Evolutionary conservation across 53 echinoderm and acorn worm genomes (phyloP).

Genomic region (Echinarachnius parma): DNA sequence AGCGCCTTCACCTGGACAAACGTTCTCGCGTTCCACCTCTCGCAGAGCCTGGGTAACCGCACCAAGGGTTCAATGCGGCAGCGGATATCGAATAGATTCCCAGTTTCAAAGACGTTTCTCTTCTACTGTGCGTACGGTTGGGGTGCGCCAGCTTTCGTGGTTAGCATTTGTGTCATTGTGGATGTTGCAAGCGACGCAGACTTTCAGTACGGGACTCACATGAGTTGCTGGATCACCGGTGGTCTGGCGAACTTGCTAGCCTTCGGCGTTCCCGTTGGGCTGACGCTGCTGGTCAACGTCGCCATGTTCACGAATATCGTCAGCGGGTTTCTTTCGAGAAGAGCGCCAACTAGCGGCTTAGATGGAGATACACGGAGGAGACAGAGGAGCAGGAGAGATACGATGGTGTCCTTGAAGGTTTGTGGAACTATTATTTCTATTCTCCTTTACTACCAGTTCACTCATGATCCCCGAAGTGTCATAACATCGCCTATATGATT

Average conservation of each 20-base stretch:
- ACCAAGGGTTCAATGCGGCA: constrained; percentile 51
- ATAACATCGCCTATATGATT: too few species aligned
- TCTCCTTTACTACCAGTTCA: too few species aligned
- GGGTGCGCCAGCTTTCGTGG: constrained; percentile 56
- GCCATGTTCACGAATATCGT: constrained; percentile 57
- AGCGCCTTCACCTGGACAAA: constrained; percentile 71
- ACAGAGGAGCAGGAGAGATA: constrained; percentile 37
- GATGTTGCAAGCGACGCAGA: constrained; percentile 15
- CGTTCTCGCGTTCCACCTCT: constrained; percentile 59
- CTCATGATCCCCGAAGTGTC: too few species aligned
- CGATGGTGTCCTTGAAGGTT: constrained; percentile 65
- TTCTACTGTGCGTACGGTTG: constrained; percentile 62
- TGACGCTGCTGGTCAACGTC: constrained; percentile 51
- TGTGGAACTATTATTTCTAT: too few species aligned
- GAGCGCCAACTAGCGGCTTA: constrained; percentile 26
- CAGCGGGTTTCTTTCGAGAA: constrained; percentile 54
- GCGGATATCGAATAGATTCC: constrained; percentile 2
- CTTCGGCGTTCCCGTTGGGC: constrained; percentile 51
- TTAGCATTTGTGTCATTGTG: constrained; percentile 32
- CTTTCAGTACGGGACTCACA: constrained; percentile 46
- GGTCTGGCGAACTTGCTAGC: constrained; percentile 35
- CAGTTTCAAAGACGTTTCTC: constrained; percentile 46
- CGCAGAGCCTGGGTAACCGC: constrained; percentile 51
- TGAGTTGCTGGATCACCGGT: constrained; percentile 40
- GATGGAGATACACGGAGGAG: constrained; percentile 30